Conservation (phyloP, 2,113 vertebrate genomes). For the Leuciscus idus region DNA sequence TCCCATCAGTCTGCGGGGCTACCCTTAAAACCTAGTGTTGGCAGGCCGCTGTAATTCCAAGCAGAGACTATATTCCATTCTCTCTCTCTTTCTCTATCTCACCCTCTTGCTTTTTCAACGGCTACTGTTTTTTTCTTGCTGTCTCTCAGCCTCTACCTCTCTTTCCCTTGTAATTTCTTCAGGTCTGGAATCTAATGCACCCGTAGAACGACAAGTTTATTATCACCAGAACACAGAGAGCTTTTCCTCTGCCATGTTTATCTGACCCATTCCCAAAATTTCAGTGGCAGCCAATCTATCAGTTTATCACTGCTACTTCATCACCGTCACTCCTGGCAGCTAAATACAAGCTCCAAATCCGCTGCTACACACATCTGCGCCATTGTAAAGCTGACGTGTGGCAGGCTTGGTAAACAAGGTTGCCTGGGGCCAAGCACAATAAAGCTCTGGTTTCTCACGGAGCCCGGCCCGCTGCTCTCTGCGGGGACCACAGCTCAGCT, state of each 20-base stretch:
- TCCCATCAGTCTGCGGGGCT: constrained; percentile 59
- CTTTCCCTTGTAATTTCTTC: constrained; percentile 57
- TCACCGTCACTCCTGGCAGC: constrained; percentile 89
- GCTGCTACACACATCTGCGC: constrained; percentile 79
- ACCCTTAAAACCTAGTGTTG: constrained; percentile 63
- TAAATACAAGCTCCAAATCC: constrained; percentile 88
- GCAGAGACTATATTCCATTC: constrained; percentile 46
- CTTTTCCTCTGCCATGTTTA: constrained; percentile 78
- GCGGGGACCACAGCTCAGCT: constrained; percentile 37
- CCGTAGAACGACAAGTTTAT: constrained; percentile 80
- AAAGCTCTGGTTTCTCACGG: constrained; percentile 52
- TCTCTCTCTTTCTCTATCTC: constrained; percentile 36
- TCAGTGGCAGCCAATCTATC: constrained; percentile 88
- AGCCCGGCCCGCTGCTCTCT: constrained; percentile 36
- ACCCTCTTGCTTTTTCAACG: constrained; percentile 21
- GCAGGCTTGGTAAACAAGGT: constrained; percentile 76
- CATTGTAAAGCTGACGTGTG: constrained; percentile 77
- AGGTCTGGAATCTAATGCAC: constrained; percentile 58
- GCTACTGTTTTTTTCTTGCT: constrained; percentile 25
- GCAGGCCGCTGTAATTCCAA: constrained; percentile 61
- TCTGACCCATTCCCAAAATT: constrained; percentile 86
- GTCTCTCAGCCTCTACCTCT: constrained; percentile 9
- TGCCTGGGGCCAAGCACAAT: constrained; percentile 73
- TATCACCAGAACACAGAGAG: constrained; percentile 80
- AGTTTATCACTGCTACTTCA: constrained; percentile 89